phyloP scores from a whole-genome alignment of 2,888 invertebrate genomes.

The Eristalinus aeneus region DNA sequence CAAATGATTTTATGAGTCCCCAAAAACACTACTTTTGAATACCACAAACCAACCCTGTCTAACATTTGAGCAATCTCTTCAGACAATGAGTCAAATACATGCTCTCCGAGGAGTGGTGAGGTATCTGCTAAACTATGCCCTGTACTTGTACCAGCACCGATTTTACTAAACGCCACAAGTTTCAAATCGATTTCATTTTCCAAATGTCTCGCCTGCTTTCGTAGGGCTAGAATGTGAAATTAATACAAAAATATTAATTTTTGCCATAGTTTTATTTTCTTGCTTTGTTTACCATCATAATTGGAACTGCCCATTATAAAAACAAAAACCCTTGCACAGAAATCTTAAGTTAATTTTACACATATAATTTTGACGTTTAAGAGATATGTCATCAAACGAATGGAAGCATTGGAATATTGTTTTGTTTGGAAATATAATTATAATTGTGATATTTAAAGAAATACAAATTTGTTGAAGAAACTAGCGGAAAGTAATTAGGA shows the following conservation, averaged over 20 bases:
- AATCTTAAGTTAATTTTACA: not conserved
- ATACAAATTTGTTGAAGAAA: not conserved
- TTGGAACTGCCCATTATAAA: slow-evolving; percentile 56
- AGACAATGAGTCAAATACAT: slow-evolving; percentile 95
- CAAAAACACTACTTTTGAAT: not conserved
- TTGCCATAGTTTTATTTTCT: not conserved
- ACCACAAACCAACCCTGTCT: slow-evolving; percentile 82
- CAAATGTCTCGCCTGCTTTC: slow-evolving; percentile 94
- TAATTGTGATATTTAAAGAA: not conserved
- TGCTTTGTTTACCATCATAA: slow-evolving; percentile 59
- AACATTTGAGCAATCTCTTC: slow-evolving; percentile 95
- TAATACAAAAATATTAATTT: not conserved
- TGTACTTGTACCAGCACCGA: slow-evolving; percentile 85
- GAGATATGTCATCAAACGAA: slow-evolving; percentile 46
- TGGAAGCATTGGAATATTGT: slow-evolving; percentile 46
- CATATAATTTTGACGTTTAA: slow-evolving; percentile 49
- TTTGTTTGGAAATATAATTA: not conserved
- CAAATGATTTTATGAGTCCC: slow-evolving; percentile 7
- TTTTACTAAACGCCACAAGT: slow-evolving; percentile 96
- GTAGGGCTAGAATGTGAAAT: slow-evolving; percentile 84
- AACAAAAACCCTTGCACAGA: slow-evolving; percentile 27
- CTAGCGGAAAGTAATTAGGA: not conserved
- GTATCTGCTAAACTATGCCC: slow-evolving; percentile 83
- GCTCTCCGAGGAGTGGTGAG: slow-evolving; percentile 92
- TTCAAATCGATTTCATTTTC: slow-evolving; percentile 99